These are phyloP conservation scores for Drosophila ezoana DNA, from an alignment of 2,888 invertebrate species.

Conservation along the genomic window DNA sequence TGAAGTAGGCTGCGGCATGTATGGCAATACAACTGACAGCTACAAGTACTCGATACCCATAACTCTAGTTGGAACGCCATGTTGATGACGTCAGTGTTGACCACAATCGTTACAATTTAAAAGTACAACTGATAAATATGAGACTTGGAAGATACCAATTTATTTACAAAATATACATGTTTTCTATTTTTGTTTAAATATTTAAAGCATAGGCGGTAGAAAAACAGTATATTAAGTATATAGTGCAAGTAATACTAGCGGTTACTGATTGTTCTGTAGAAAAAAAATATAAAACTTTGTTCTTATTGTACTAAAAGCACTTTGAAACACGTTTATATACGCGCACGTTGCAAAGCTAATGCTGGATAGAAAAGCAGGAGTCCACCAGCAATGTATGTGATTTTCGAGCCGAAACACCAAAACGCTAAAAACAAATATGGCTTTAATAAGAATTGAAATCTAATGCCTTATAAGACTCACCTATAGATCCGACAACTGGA, in stretches of 20 bases:
- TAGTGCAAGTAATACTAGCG: slow-evolving; percentile 63
- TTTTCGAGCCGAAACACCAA: slow-evolving; percentile 94
- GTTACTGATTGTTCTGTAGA: slow-evolving; percentile 34
- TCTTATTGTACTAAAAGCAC: slow-evolving; percentile 39
- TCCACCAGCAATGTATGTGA: slow-evolving; percentile 93
- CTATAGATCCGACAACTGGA: slow-evolving; percentile 93
- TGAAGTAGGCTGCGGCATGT: slow-evolving; percentile 69
- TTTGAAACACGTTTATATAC: slow-evolving; percentile 52
- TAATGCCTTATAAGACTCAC: slow-evolving; percentile 85
- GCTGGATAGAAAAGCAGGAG: slow-evolving; percentile 91
- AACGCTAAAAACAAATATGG: slow-evolving; percentile 88
- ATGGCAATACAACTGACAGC: slow-evolving; percentile 57
- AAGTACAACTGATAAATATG: not conserved
- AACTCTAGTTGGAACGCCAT: slow-evolving; percentile 38
- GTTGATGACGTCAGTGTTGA: slow-evolving; percentile 56
- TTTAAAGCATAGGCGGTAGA: slow-evolving; percentile 37
- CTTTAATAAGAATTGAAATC: not conserved
- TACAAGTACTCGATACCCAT: slow-evolving; percentile 50
- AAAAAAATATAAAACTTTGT: slow-evolving; percentile 34
- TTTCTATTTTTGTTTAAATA: slow-evolving; percentile 34
- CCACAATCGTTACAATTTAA: slow-evolving; percentile 20
- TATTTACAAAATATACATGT: slow-evolving; percentile 32
- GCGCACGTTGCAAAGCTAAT: slow-evolving; percentile 86
- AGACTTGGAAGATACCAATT: not conserved
- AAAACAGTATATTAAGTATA: slow-evolving; percentile 54